Percentiles rank a stretch among this genome's conserved stretches.
These are phyloP conservation scores for Spatula clypeata DNA, from an alignment of 2,797 vertebrate genomes.

Conservation along the genomic window DNA sequence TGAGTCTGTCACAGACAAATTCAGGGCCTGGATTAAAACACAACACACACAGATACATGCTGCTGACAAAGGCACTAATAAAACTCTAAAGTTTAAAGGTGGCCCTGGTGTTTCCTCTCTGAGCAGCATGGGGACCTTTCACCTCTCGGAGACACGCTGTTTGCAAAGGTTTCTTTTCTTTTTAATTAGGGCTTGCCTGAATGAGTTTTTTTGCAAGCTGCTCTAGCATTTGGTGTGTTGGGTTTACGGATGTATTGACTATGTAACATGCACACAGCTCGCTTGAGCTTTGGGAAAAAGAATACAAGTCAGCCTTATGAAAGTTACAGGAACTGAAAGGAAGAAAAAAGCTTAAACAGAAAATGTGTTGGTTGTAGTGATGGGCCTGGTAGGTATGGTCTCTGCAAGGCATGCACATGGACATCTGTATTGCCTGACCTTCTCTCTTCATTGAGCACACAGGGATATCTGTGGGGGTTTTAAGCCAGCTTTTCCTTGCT, in stretches of 20 bases:
- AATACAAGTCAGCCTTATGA: background rate
- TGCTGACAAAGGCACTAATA: slow-evolving; percentile 74
- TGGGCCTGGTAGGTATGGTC: background rate
- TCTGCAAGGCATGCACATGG: background rate
- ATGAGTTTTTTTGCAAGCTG: slow-evolving; percentile 42
- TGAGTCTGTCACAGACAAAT: slow-evolving; percentile 71
- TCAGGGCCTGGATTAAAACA: slow-evolving; percentile 67
- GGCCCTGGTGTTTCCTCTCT: slow-evolving; percentile 65
- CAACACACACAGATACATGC: slow-evolving; percentile 40
- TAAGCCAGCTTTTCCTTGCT: background rate
- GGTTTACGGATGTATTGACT: slow-evolving; percentile 21
- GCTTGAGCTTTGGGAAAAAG: background rate
- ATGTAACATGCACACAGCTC: background rate
- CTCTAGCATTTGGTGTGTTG: slow-evolving; percentile 25
- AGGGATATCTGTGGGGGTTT: fast-evolving
- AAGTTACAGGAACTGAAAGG: background rate
- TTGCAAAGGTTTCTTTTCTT: slow-evolving; percentile 63
- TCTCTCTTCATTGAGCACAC: background rate
- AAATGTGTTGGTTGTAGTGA: background rate
- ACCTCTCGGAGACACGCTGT: slow-evolving; percentile 59
- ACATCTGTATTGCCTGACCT: background rate
- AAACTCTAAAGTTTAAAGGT: slow-evolving; percentile 73
- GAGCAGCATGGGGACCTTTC: slow-evolving; percentile 47
- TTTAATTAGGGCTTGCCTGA: slow-evolving; percentile 52
- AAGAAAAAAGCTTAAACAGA: background rate